These are phyloP conservation scores for Serripes groenlandicus DNA, from an alignment of 2,888 invertebrate species.

Conservation along the genomic window DNA sequence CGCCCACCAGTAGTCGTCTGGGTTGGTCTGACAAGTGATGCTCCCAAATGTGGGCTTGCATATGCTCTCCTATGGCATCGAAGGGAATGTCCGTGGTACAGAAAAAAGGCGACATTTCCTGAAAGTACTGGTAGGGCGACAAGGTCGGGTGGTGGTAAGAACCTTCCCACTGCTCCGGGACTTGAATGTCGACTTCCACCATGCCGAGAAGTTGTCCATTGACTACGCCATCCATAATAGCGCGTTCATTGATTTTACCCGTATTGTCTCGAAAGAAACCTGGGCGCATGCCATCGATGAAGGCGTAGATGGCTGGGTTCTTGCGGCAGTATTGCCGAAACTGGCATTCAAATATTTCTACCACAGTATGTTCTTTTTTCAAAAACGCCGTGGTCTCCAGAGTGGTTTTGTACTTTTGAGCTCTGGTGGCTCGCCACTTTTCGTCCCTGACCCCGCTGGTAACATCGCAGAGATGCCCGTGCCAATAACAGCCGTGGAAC, in stretches of 20 bases:
- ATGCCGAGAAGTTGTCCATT: conserved; percentile 40
- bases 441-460: conserved; percentile 8
- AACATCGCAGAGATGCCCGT: conserved; percentile 36
- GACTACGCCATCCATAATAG: conserved; percentile 38
- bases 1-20: conserved; percentile 47
- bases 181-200: conserved; percentile 54
- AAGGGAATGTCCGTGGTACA: conserved; percentile 48
- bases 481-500: conserved; percentile 60
- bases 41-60: conserved; percentile 41
- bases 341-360: conserved; percentile 60
- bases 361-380: conserved; percentile 16
- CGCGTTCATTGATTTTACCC: conserved; percentile 29
- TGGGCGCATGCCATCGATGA: conserved; percentile 30
- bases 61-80: conserved; percentile 54
- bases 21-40: conserved; percentile 31
- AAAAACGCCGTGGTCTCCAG: conserved; percentile 15
- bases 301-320: conserved; percentile 37
- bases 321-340: conserved; percentile 39
- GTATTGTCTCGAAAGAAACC: conserved; percentile 36
- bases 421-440: conserved; percentile 14
- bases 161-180: conserved; percentile 34
- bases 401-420: conserved; percentile 25
- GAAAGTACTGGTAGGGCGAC: conserved; percentile 33
- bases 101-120: conserved; percentile 56
- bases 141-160: conserved; percentile 27